Percentiles rank a stretch among this genome's conserved stretches.
Evolutionary conservation across 2,113 vertebrate species (phyloP).

Genomic region (Theristicus caerulescens): DNA sequence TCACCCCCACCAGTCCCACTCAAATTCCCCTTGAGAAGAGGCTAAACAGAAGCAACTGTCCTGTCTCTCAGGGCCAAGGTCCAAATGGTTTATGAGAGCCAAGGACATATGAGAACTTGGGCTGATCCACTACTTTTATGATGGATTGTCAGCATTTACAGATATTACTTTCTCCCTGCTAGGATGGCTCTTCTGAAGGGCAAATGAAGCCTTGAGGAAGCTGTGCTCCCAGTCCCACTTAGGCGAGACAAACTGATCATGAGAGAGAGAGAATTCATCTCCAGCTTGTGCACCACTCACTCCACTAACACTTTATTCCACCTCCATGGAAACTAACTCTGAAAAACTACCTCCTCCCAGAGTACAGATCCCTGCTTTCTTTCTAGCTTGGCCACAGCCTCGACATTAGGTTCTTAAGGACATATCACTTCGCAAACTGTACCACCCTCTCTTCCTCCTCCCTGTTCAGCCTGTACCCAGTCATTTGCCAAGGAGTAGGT

Average conservation of each 20-base stretch:
- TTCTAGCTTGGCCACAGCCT: neutral
- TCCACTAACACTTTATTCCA: neutral
- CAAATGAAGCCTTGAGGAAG: neutral
- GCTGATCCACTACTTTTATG: neutral
- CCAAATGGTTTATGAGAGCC: neutral
- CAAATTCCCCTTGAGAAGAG: neutral
- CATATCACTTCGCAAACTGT: neutral
- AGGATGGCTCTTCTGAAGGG: neutral
- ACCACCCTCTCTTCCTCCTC: neutral
- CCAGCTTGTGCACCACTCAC: neutral
- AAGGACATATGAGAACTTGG: neutral
- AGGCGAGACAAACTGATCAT: neutral
- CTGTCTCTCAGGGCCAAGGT: neutral
- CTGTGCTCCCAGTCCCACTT: neutral
- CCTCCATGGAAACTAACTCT: neutral
- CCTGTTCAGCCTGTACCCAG: neutral
- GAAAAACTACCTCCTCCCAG: neutral
- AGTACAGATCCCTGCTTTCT: neutral
- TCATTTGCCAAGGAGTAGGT: neutral
- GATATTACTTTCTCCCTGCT: neutral
- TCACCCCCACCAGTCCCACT: conserved; percentile 23
- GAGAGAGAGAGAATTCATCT: neutral
- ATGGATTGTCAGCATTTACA: neutral
- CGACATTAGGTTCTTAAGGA: neutral
- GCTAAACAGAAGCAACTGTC: neutral